These are phyloP conservation scores for Anarsia innoxiella DNA, from an alignment of 2,888 invertebrate species.

Conservation along the genomic window DNA sequence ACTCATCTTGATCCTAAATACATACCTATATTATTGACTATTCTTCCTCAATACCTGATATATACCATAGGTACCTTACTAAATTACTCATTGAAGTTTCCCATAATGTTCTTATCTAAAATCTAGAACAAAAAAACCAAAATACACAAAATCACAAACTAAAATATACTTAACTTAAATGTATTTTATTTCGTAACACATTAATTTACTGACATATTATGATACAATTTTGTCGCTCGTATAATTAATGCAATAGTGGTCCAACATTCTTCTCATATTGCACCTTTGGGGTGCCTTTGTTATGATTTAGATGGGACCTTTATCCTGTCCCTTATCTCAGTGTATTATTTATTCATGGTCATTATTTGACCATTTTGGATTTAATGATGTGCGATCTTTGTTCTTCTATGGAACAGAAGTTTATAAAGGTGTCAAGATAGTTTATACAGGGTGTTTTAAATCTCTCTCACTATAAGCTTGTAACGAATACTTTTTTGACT, in stretches of 20 bases:
- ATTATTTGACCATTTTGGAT: constrained; percentile 72
- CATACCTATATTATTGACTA: too few relatives aligned
- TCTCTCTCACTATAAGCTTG: too few relatives aligned
- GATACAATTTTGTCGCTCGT: constrained; percentile 61
- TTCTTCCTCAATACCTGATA: too few relatives aligned
- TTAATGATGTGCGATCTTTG: constrained; percentile 69
- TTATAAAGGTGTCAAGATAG: constrained; percentile 63
- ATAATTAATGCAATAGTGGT: constrained; percentile 56
- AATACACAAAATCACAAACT: not conserved
- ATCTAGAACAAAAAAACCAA: not conserved
- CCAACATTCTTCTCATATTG: constrained; percentile 48
- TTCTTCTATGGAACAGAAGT: constrained; percentile 54
- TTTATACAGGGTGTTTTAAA: too few relatives aligned
- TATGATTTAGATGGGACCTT: constrained; percentile 45
- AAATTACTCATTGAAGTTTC: too few relatives aligned
- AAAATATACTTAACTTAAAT: not conserved
- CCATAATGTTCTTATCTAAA: too few relatives aligned
- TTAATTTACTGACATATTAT: constrained; percentile 51
- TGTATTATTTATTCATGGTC: constrained; percentile 72
- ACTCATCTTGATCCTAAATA: constrained; percentile 34
- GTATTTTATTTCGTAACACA: too few relatives aligned
- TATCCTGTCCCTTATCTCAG: constrained; percentile 47
- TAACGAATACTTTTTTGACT: constrained; percentile 54
- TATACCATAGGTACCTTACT: too few relatives aligned
- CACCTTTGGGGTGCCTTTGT: constrained; percentile 55